These are phyloP conservation scores for Parasteatoda tepidariorum DNA, from an alignment of 1,140 invertebrate genomes.

Conservation along the genomic window DNA sequence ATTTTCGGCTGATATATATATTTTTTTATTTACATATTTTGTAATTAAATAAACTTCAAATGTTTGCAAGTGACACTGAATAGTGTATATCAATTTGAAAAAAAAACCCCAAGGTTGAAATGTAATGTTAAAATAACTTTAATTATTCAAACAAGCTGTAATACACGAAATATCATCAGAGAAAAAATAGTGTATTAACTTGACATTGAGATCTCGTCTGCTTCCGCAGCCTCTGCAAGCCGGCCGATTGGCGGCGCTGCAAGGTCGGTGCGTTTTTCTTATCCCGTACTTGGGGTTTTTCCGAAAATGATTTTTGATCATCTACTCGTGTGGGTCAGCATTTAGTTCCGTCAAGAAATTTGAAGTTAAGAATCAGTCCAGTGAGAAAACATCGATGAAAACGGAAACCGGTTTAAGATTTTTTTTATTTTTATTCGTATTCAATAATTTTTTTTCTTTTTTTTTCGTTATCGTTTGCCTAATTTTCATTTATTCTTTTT, in stretches of 20 bases:
- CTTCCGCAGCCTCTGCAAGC: constrained; percentile 16
- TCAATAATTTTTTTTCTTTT: not conserved
- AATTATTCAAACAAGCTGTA: too few relatives aligned
- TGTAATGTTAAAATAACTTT: too few relatives aligned
- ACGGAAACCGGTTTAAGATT: constrained; percentile 22
- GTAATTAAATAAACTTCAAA: too few relatives aligned
- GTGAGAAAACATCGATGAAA: constrained; percentile 22
- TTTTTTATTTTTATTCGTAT: not conserved
- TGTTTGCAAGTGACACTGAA: too few relatives aligned
- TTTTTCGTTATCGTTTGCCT: constrained; percentile 17
- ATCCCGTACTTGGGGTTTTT: constrained; percentile 53
- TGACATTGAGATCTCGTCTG: constrained; percentile 47
- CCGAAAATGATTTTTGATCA: constrained; percentile 28
- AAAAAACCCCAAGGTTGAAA: too few relatives aligned
- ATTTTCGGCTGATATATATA: too few relatives aligned
- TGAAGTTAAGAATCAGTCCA: constrained; percentile 16
- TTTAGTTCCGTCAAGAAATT: constrained; percentile 36
- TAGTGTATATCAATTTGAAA: too few relatives aligned
- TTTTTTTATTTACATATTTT: too few relatives aligned
- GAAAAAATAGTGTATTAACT: constrained; percentile 37
- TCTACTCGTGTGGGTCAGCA: constrained; percentile 16
- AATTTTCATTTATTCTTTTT: constrained; percentile 34
- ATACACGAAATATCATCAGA: not conserved
- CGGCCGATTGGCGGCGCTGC: constrained; percentile 22
- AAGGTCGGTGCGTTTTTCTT: constrained; percentile 24